Evolutionary conservation across 2,888 invertebrate genomes (phyloP).

Genomic region (Notodonta ziczac): DNA sequence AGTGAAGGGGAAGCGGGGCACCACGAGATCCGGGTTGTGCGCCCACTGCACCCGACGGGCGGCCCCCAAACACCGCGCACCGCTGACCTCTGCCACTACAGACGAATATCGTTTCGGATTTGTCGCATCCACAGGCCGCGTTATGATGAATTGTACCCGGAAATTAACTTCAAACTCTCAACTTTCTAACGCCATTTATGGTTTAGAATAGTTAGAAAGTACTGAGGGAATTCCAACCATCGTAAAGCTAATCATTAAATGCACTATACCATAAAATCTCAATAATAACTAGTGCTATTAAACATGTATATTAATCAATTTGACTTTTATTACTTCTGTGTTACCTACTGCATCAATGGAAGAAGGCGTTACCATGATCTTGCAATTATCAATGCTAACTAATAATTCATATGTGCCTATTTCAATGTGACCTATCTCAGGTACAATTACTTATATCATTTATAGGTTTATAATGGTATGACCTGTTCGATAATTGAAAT

Average conservation of each 20-base stretch:
- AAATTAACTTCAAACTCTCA: conserved; percentile 23
- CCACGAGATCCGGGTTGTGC: conserved; percentile 80
- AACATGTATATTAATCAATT: too few species aligned
- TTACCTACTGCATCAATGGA: too few species aligned
- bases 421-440: too few species aligned
- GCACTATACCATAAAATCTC: not conserved
- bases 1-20: conserved; percentile 84
- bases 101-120: conserved; percentile 49
- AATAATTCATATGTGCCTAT: too few species aligned
- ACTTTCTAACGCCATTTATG: conserved; percentile 32
- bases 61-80: conserved; percentile 70
- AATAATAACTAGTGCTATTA: too few species aligned
- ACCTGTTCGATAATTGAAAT: too few species aligned
- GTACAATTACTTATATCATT: too few species aligned
- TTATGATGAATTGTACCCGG: conserved; percentile 30
- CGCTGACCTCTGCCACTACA: conserved; percentile 67
- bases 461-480: too few species aligned
- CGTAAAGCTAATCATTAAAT: not conserved
- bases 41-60: conserved; percentile 74
- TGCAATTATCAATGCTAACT: too few species aligned
- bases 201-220: conserved; percentile 7
- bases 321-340: too few species aligned
- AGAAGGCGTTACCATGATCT: too few species aligned
- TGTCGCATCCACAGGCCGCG: conserved; percentile 48
- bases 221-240: conserved; percentile 4